Base-by-base conservation (phyloP, 2,888 invertebrate genomes). In the Ctena decussata region DNA sequence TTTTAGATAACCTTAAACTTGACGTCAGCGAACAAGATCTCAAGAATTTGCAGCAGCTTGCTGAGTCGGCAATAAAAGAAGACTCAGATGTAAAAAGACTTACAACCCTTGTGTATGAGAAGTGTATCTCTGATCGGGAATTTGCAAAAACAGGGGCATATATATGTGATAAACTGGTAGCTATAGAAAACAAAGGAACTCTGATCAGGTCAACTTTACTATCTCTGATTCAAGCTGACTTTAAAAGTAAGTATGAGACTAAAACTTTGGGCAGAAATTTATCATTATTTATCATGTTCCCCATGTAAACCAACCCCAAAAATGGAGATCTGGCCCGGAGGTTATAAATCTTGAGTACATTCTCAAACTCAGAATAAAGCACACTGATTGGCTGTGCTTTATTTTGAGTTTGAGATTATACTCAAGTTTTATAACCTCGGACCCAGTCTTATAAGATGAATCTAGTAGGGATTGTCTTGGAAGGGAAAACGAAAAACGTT, bases 201-300 rank as follows among this genome's bases (percentile, higher is more conserved):
- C 92, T 92, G 72, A 93, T 93, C 77, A 89, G 94, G 57, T 91
- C 90, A 30, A 84, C 88, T 75, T 71, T 94, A 21, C 81, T 94
- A 30, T 81, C 88, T n/a, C 77, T 93, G 12, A 87, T 94, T 27
- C 94, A 94, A 57, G 80, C 78, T n/a, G 93, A 94, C 87, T 94
- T 92, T 85, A 93, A 92, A 91, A 91, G 94, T 94, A 89, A 82
- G 80, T 72, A 11, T 11, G n/a, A n/a, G n/a, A n/a, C n/a, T n/a
- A n/a, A n/a, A n/a, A n/a, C n/a, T n/a, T n/a, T n/a, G n/a, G n/a
- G n/a, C n/a, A n/a, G n/a, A n/a, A n/a, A n/a, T n/a, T n/a, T n/a
- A n/a, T n/a, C n/a, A n/a, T n/a, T n/a, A n/a, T n/a, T n/a, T n/a
- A n/a, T n/a, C n/a, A n/a, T n/a, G n/a, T n/a, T n/a, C n/a, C n/a